phyloP scores from a whole-genome alignment of 64 coral and sea anemone genomes.

The Platygyra sinensis region DNA sequence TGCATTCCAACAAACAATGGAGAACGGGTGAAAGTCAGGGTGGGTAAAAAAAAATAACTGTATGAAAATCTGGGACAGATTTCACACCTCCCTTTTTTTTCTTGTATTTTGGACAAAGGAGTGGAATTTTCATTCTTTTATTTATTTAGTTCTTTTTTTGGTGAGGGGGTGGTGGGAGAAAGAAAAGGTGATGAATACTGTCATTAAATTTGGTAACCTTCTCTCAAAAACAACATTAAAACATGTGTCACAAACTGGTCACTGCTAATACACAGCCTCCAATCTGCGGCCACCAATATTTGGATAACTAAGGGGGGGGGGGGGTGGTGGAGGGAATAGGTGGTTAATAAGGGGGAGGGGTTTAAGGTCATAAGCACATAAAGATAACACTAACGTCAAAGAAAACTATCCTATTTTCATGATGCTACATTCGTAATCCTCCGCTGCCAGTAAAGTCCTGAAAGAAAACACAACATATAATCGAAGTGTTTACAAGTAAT shows the following conservation, averaged over 20 bases:
- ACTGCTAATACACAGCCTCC: not conserved
- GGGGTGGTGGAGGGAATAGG: not conserved
- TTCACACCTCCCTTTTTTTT: too few species aligned
- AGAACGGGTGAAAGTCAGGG: too few species aligned
- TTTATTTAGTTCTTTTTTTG: too few species aligned
- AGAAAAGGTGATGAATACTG: not conserved
- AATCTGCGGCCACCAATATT: not conserved
- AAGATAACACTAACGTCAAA: not conserved
- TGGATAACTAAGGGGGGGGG: not conserved
- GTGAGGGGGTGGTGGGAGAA: too few species aligned
- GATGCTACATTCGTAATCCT: constrained; percentile 42
- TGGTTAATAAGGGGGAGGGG: not conserved
- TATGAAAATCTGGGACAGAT: too few species aligned
- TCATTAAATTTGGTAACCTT: not conserved
- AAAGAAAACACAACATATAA: not conserved
- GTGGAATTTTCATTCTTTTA: too few species aligned
- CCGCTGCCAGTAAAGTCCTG: constrained; percentile 46
- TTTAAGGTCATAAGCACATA: not conserved
- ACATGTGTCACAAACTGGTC: not conserved
- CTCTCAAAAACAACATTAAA: not conserved
- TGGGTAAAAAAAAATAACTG: too few species aligned
- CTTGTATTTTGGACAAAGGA: too few species aligned
- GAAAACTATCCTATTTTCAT: constrained; percentile 5
- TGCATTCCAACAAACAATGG: too few species aligned
- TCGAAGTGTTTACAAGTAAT: not conserved